phyloP scores from a whole-genome alignment of 2,797 vertebrate genomes.

The Molothrus aeneus region DNA sequence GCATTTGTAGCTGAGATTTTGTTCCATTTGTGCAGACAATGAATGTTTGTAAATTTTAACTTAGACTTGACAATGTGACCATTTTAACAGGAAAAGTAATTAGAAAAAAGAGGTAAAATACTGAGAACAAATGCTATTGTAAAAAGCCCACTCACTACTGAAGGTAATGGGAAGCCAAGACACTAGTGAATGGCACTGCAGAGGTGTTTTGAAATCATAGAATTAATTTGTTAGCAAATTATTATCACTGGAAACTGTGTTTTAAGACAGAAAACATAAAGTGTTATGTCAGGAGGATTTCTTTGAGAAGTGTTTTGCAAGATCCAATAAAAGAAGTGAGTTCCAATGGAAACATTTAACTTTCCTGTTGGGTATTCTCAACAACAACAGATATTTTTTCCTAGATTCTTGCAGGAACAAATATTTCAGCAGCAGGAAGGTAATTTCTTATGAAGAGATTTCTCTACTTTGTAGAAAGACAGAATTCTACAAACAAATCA shows the following conservation, averaged over 20 bases:
- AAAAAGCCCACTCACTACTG: not conserved
- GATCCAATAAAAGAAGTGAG: not conserved
- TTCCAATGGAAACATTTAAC: not conserved
- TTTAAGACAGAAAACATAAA: not conserved
- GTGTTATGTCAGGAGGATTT: not conserved
- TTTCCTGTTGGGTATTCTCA: not conserved
- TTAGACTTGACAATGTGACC: not conserved
- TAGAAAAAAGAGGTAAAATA: not conserved
- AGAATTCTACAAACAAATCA: not conserved
- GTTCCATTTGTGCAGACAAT: not conserved
- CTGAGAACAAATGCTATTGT: not conserved
- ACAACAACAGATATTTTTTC: not conserved
- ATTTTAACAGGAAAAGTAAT: not conserved
- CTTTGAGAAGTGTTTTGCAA: not conserved
- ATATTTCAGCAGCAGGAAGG: not conserved
- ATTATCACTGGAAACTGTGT: not conserved
- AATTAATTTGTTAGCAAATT: conserved; percentile 8
- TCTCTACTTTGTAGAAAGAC: not conserved
- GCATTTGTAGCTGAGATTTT: not conserved
- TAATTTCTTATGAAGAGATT: not conserved
- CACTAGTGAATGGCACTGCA: not conserved
- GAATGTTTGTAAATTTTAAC: not conserved
- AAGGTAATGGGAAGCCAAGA: not conserved
- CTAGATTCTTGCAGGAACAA: not conserved
- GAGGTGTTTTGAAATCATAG: not conserved